Base-by-base conservation (phyloP, 2,888 invertebrate genomes). In the Hesperia comma region DNA sequence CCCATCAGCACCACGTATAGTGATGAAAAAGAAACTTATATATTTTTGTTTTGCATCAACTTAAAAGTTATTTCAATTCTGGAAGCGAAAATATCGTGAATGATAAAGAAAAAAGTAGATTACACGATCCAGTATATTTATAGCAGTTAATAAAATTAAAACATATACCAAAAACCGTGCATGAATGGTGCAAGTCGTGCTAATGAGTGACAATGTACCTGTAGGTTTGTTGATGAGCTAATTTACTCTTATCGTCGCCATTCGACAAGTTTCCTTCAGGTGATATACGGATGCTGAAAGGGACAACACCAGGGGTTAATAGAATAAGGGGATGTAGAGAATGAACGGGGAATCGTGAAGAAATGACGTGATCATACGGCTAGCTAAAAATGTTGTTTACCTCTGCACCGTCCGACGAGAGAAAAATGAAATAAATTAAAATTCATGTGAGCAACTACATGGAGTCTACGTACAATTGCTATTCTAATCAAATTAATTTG, bases 151-250 rank as follows among this genome's bases (percentile, higher is more conserved):
- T 37, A 37, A 8, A 37, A 1, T 37, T 37, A 37, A 10, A 37
- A 37, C 37, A 37, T 37, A 37, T 37, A 12, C 37, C 40, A 46
- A 55, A 68, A 68, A 72, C 75, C 68, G 70, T 53, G 62, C 68
- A 74, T 55, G 61, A 67, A 74, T 62, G 51, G 66, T 76, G 71
- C 69, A 79, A 74, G 77, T 70, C 60, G 79, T 80, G 80, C 78
- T 58, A 72, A 80, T 81, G 81, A 77, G 72, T 78, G 79, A 80
- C 75, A 72, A 89, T 90, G 85, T 94, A 95, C 95, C 95, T 95
- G 93, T 96, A 96, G 68, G 96, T 96, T 92, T 96, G 96, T 83
- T 95, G 95, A 90, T 95, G 84, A 93, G 92, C 81, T 94, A 94
- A 88, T 94, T 94, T 90, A 94, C 91, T 91, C 89, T 95, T 95